phyloP scores from a whole-genome alignment of 2,888 invertebrate species.

The Drosophila nr. medialis region DNA sequence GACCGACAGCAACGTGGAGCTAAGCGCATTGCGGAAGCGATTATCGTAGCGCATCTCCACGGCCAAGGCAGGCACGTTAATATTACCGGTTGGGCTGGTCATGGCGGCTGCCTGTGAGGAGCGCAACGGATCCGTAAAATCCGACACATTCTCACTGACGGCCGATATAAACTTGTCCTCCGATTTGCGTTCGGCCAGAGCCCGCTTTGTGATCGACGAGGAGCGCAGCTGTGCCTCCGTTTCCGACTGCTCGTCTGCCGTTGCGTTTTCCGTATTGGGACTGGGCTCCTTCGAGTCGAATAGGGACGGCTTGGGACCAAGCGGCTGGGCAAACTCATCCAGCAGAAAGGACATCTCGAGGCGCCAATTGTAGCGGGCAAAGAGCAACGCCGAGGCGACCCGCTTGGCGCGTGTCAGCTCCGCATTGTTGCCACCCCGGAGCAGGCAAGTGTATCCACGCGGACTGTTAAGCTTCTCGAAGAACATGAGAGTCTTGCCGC shows the following conservation, averaged over 20 bases:
- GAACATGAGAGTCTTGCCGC: conserved; percentile 95
- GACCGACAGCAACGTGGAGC: conserved; percentile 90
- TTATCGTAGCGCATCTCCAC: conserved; percentile 88
- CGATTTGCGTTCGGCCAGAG: conserved; percentile 76
- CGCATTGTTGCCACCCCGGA: conserved; percentile 92
- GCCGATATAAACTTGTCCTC: conserved; percentile 86
- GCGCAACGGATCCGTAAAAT: conserved; percentile 93
- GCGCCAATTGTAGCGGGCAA: conserved; percentile 92
- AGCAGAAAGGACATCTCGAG: conserved; percentile 95
- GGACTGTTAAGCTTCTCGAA: conserved; percentile 95
- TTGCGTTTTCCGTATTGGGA: conserved; percentile 71
- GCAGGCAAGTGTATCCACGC: conserved; percentile 93
- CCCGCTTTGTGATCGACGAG: conserved; percentile 39
- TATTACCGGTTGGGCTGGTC: conserved; percentile 84
- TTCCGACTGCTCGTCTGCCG: conserved; percentile 62
- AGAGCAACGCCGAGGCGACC: conserved; percentile 92
- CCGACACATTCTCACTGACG: conserved; percentile 85
- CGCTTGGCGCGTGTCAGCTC: conserved; percentile 93
- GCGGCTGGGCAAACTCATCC: conserved; percentile 93
- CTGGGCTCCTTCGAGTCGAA: conserved; percentile 85
- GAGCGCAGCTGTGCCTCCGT: conserved; percentile 42
- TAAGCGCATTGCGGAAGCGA: conserved; percentile 90
- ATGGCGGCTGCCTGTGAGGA: conserved; percentile 82
- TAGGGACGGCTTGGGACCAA: conserved; percentile 86
- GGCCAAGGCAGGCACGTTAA: conserved; percentile 76